Conservation (phyloP, 1,140 invertebrate genomes). For the Eciton burchellii region DNA sequence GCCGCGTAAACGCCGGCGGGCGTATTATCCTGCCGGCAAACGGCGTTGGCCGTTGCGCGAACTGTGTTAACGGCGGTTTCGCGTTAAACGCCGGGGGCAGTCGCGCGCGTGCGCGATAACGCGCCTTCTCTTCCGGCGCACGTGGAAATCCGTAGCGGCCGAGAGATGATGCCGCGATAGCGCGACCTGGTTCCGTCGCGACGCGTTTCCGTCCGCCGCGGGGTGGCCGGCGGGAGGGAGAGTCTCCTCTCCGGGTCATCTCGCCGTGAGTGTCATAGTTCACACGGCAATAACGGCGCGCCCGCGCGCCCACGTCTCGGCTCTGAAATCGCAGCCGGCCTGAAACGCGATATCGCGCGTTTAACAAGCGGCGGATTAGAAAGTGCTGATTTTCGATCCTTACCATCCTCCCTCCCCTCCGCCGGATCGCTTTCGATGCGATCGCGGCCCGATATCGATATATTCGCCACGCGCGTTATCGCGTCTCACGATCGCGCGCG, state of each 20-base stretch:
- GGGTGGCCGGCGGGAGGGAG: conserved; percentile 16
- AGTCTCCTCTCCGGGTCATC: conserved; percentile 35
- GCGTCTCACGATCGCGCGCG: conserved; percentile 9
- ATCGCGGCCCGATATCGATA: conserved; percentile 52
- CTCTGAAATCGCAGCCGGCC: conserved; percentile 39
- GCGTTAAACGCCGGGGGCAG: no score
- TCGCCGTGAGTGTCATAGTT: conserved; percentile 57
- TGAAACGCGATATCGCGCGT: conserved; percentile 58
- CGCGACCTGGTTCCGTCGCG: not conserved
- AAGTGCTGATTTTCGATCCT: conserved; percentile 58
- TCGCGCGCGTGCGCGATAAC: no score
- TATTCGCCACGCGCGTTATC: conserved; percentile 52
- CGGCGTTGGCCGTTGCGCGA: no score
- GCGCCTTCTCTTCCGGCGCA: no score
- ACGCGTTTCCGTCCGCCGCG: conserved; percentile 1
- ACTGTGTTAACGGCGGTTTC: no score
- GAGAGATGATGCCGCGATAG: not conserved
- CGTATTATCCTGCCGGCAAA: no score
- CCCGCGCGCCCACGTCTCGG: conserved; percentile 57
- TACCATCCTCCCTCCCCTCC: conserved; percentile 37
- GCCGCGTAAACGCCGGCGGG: no score
- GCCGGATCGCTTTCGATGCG: conserved; percentile 37
- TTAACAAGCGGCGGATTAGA: conserved; percentile 57
- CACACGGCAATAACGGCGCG: conserved; percentile 57
- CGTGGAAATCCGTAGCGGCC: not conserved